Evolutionary conservation across 2,888 invertebrate species (phyloP).

Genomic region (Nephrotoma guestfalica): DNA sequence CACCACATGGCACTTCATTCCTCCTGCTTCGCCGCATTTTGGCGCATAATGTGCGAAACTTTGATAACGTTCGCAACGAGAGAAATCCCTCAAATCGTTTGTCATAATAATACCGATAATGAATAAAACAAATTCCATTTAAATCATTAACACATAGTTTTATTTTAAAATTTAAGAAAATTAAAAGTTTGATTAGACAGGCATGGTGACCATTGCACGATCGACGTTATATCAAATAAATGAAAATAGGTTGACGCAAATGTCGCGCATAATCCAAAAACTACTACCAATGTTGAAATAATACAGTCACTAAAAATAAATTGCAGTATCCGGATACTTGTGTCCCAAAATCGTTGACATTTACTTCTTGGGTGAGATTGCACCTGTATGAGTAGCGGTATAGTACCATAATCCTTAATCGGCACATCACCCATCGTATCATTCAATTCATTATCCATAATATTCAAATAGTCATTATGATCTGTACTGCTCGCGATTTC

Average conservation of each 20-base stretch:
- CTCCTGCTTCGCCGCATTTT: too few species aligned
- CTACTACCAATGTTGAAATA: constrained; percentile 41
- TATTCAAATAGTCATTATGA: constrained; percentile 17
- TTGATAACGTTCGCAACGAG: too few species aligned
- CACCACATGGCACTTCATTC: too few species aligned
- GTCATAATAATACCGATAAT: too few species aligned
- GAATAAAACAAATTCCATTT: too few species aligned
- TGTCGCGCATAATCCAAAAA: constrained; percentile 48
- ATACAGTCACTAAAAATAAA: constrained; percentile 33
- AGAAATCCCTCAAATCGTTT: too few species aligned
- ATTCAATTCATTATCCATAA: constrained; percentile 16
- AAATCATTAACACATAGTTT: too few species aligned
- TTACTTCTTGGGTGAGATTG: background rate
- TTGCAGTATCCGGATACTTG: constrained; percentile 15
- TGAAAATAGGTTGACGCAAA: constrained; percentile 56
- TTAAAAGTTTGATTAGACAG: constrained; percentile 22
- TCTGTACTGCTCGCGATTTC: constrained; percentile 15
- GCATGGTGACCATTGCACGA: constrained; percentile 55
- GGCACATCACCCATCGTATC: background rate
- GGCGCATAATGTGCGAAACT: too few species aligned
- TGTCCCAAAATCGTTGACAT: background rate
- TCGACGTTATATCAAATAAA: constrained; percentile 45
- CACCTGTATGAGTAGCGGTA: background rate
- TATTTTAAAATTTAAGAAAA: background rate
- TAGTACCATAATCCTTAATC: background rate